Percentiles rank a stretch among this genome's conserved stretches.
phyloP scores from a whole-genome alignment of 2,113 vertebrate genomes.

The Saguinus imperator region DNA sequence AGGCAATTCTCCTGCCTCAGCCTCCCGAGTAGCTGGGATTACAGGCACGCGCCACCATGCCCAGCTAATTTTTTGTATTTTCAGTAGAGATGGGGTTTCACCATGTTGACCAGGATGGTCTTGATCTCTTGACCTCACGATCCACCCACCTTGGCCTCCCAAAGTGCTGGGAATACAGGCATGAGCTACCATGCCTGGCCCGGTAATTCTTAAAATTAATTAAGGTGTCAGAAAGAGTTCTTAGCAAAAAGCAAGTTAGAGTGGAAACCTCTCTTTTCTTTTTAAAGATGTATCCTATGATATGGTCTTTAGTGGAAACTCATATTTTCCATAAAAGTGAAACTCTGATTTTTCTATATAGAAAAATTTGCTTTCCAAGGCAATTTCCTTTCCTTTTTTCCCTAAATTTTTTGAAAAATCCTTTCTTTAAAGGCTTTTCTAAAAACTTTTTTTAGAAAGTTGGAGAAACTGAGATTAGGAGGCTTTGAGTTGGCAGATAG shows the following conservation, averaged over 20 bases:
- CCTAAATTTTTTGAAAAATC: constrained; percentile 14
- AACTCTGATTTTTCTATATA: constrained; percentile 8
- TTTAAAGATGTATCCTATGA: background rate
- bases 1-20: too few species aligned
- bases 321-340: background rate
- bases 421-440: constrained; percentile 23
- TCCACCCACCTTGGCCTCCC: too few species aligned
- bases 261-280: constrained; percentile 1
- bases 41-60: too few species aligned
- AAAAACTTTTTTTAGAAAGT: background rate
- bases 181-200: too few species aligned
- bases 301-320: background rate
- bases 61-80: too few species aligned
- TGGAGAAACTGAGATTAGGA: too few species aligned
- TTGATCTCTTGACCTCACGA: too few species aligned
- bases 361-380: background rate
- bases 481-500: constrained; percentile 8
- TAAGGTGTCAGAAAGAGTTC: background rate
- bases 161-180: too few species aligned
- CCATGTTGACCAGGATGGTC: too few species aligned
- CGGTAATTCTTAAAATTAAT: background rate
- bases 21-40: too few species aligned
- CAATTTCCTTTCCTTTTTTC: constrained; percentile 9
- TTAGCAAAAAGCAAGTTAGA: constrained; percentile 35
- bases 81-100: too few species aligned